These are phyloP conservation scores for Drosophila eohydei DNA, from an alignment of 2,888 invertebrate genomes.

Conservation along the genomic window DNA sequence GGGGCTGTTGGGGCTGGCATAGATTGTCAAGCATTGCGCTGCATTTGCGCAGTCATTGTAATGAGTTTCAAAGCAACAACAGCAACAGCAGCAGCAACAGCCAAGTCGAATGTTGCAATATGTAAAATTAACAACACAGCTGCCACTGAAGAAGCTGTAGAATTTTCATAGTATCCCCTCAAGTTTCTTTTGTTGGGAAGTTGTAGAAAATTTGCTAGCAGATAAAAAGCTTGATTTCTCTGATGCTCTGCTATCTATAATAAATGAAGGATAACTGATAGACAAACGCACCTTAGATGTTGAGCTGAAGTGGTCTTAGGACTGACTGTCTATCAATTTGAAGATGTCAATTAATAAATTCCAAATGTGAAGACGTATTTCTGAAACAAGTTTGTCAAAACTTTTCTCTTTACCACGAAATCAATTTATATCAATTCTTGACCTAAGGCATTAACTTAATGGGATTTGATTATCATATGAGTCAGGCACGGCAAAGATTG, in stretches of 20 bases:
- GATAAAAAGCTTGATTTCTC: background rate
- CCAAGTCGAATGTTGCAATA: conserved; percentile 68
- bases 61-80: conserved; percentile 59
- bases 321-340: background rate
- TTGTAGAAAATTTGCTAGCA: conserved; percentile 16
- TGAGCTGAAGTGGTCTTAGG: background rate
- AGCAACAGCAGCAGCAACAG: conserved; percentile 24
- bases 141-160: conserved; percentile 35
- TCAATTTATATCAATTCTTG: background rate
- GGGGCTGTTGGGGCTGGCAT: background rate
- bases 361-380: background rate
- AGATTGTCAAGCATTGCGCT: conserved; percentile 43
- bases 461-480: background rate
- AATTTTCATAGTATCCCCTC: conserved; percentile 17
- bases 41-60: conserved; percentile 76
- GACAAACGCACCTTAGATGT: background rate
- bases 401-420: background rate
- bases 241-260: background rate
- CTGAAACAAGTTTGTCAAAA: conserved; percentile 4
- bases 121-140: conserved; percentile 64
- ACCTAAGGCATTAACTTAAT: background rate
- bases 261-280: background rate
- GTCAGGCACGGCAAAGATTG: background rate
- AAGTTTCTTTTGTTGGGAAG: background rate
- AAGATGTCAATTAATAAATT: conserved; percentile 1